Conservation (phyloP, 2,888 invertebrate species). For the Bombyx huttoni region DNA sequence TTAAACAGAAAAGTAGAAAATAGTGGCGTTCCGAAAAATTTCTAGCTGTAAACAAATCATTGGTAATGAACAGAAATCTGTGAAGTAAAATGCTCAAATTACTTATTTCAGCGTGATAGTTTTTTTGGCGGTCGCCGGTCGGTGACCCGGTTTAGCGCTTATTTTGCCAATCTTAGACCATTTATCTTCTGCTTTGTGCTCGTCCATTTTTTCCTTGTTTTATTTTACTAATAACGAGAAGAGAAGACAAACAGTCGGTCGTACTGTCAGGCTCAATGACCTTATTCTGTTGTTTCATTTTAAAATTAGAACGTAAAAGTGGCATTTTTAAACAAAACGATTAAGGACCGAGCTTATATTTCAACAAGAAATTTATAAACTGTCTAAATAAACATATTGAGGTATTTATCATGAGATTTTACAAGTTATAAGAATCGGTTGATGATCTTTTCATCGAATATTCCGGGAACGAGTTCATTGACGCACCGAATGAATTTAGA, state of each 20-base stretch:
- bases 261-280: conserved; percentile 26
- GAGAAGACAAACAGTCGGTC: conserved; percentile 20
- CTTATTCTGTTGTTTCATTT: conserved; percentile 22
- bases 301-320: conserved; percentile 30
- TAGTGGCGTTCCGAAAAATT: not conserved
- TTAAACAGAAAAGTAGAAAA: not conserved
- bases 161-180: conserved; percentile 19
- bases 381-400: conserved; percentile 23
- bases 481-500: conserved; percentile 4
- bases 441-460: conserved; percentile 1
- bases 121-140: conserved; percentile 42
- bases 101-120: conserved; percentile 30
- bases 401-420: conserved; percentile 19
- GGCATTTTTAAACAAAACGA: conserved; percentile 29
- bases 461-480: conserved; percentile 1
- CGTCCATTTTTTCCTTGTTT: conserved; percentile 10
- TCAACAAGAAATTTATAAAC: conserved; percentile 34
- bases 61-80: not conserved
- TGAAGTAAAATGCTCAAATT: conserved; percentile 21
- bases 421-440: conserved; percentile 9
- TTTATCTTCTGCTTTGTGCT: conserved; percentile 27
- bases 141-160: conserved; percentile 42
- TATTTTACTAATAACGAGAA: conserved; percentile 27
- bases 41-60: not conserved
- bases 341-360: conserved; percentile 32